These are phyloP conservation scores for Troides helena DNA, from an alignment of 2,888 invertebrate genomes.

Conservation along the genomic window DNA sequence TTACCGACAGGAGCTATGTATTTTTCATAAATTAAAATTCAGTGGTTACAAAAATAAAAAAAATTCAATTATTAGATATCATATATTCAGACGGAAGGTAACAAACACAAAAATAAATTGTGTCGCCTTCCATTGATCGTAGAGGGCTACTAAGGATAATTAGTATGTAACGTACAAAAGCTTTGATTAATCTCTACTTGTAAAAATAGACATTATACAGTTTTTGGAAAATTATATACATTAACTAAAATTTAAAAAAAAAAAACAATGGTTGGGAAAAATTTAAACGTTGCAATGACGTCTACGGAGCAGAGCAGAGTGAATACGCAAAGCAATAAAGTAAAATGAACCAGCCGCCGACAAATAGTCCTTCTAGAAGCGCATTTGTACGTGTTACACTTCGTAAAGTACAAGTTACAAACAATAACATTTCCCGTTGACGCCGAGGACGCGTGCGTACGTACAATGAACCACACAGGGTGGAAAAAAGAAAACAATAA, in stretches of 20 bases:
- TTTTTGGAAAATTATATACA: no score
- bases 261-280: background rate
- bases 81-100: no score
- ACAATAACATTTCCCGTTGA: constrained; percentile 43
- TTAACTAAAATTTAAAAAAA: no score
- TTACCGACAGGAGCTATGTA: background rate
- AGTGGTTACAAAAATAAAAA: no score
- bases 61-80: no score
- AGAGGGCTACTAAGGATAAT: no score
- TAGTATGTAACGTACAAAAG: background rate
- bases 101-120: no score
- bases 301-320: constrained; percentile 1
- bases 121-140: no score
- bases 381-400: constrained; percentile 39
- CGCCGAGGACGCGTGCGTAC: constrained; percentile 39
- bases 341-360: constrained; percentile 25
- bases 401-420: constrained; percentile 41
- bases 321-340: constrained; percentile 23
- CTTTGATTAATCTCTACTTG: background rate
- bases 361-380: constrained; percentile 32
- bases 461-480: constrained; percentile 26
- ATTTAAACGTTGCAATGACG: constrained; percentile 3
- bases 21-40: no score
- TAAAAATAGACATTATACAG: no score
- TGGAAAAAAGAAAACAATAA: constrained; percentile 16